These are phyloP conservation scores for Malthinus flaveolus DNA, from an alignment of 2,888 invertebrate genomes.

Conservation along the genomic window DNA sequence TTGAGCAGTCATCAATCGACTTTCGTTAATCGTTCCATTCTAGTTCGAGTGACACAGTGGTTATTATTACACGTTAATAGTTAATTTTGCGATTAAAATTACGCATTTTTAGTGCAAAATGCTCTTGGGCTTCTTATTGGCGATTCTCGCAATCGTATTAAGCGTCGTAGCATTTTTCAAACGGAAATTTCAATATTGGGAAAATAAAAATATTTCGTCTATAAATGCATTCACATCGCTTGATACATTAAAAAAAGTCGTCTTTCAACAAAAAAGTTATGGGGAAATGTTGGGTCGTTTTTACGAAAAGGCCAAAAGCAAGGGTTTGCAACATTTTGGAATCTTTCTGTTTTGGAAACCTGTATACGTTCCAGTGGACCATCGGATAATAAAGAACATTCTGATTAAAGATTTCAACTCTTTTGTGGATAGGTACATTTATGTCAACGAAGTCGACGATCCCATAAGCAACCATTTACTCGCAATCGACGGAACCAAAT, in stretches of 20 bases:
- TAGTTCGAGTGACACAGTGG: too few species aligned
- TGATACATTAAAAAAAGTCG: constrained; percentile 33
- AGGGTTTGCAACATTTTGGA: constrained; percentile 39
- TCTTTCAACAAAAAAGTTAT: too few species aligned
- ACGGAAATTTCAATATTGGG: constrained; percentile 12
- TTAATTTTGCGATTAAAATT: too few species aligned
- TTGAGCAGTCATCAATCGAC: too few species aligned
- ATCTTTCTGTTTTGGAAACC: constrained; percentile 49
- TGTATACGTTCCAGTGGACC: constrained; percentile 19
- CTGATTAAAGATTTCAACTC: constrained; percentile 61
- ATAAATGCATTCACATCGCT: constrained; percentile 37
- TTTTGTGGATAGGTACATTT: constrained; percentile 61
- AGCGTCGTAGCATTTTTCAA: too few species aligned
- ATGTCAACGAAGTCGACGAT: constrained; percentile 50
- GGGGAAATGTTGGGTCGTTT: not conserved
- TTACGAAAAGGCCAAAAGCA: constrained; percentile 21
- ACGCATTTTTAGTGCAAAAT: too few species aligned
- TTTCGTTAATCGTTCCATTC: too few species aligned
- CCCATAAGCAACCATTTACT: constrained; percentile 62
- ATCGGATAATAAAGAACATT: constrained; percentile 46
- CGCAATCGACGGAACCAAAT: constrained; percentile 57
- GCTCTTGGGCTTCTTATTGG: too few species aligned
- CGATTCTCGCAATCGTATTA: too few species aligned
- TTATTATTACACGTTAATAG: too few species aligned
- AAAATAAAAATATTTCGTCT: constrained; percentile 23